Percentiles rank a stretch among this genome's conserved stretches.
Conservation (phyloP, 1,140 invertebrate genomes). For the Neoseiulus cucumeris region DNA sequence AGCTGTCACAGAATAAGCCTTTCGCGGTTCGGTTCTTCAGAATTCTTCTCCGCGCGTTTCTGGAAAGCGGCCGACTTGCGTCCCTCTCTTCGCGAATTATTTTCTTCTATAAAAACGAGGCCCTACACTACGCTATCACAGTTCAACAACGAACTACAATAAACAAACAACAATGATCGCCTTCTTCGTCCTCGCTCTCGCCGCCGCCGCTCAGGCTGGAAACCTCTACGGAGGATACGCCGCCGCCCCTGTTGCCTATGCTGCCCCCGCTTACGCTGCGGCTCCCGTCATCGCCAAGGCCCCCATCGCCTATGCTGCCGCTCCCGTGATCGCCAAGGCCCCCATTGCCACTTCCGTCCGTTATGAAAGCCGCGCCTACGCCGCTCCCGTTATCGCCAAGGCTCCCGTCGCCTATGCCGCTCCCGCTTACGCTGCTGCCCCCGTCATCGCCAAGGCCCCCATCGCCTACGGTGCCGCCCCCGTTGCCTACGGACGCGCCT, state of each 20-base stretch:
- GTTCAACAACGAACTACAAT: too few relatives aligned
- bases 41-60: too few relatives aligned
- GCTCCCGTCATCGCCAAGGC: not conserved
- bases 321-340: not conserved
- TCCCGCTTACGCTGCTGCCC: not conserved
- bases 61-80: too few relatives aligned
- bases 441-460: not conserved
- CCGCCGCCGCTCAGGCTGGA: not conserved
- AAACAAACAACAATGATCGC: not conserved
- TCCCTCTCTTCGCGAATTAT: too few relatives aligned
- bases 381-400: not conserved
- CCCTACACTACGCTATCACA: too few relatives aligned
- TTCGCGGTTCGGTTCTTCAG: too few relatives aligned
- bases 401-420: not conserved
- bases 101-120: too few relatives aligned
- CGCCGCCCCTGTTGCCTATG: not conserved
- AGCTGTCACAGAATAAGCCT: too few relatives aligned
- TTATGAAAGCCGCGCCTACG: not conserved
- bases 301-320: not conserved
- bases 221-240: conserved; percentile 6
- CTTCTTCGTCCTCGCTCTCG: not conserved
- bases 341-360: not conserved
- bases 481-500: not conserved
- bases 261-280: not conserved
- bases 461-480: not conserved